These are phyloP conservation scores for Scolanthus callimorphus DNA, from an alignment of 92 coral and sea anemone species.

Conservation along the genomic window DNA sequence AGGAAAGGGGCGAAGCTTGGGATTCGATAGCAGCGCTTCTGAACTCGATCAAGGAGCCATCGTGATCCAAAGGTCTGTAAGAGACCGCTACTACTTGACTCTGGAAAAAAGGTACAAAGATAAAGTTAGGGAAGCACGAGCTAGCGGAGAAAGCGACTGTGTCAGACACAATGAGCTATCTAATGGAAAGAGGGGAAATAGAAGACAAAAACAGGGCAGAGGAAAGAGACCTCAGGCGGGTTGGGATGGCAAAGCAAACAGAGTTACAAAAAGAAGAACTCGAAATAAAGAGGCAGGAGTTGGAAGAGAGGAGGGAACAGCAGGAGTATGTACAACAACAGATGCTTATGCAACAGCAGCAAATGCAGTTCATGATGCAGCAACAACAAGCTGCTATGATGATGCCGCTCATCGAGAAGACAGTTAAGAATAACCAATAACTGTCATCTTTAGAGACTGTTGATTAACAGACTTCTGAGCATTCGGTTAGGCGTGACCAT, in stretches of 20 bases:
- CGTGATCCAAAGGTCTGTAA: slow-evolving; percentile 31
- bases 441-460: not conserved
- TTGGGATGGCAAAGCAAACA: not conserved
- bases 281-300: not conserved
- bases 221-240: not conserved
- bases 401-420: not conserved
- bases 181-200: not conserved
- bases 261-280: not conserved
- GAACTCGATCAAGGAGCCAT: not conserved
- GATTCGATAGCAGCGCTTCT: slow-evolving; percentile 23
- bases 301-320: not conserved
- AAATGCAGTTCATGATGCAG: not conserved
- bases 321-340: not conserved
- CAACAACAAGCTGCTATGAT: slow-evolving; percentile 1
- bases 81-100: slow-evolving; percentile 30
- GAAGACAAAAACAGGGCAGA: not conserved
- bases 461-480: not conserved
- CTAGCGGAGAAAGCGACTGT: not conserved
- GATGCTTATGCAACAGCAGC: no score
- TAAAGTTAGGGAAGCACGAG: not conserved
- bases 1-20: slow-evolving; percentile 30
- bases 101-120: slow-evolving; percentile 9
- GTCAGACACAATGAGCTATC: not conserved
- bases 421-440: not conserved
- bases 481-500: no score